These are phyloP conservation scores for Pseudanteris insignis DNA, from an alignment of 2,888 invertebrate species.

Conservation along the genomic window DNA sequence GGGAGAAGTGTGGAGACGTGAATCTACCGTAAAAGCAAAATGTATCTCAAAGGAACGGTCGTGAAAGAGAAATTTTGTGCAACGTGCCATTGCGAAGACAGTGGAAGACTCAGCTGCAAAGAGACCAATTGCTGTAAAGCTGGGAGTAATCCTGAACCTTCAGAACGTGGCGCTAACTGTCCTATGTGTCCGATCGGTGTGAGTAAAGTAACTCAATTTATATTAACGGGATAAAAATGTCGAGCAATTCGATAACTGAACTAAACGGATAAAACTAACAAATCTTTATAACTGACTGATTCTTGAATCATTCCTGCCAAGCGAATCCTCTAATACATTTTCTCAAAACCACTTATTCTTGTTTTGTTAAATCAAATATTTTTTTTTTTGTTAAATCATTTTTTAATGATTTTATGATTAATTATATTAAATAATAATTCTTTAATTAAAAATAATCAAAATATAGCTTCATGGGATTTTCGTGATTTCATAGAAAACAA, in stretches of 20 bases:
- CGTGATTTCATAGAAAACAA: no score
- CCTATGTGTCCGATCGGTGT: slow-evolving; percentile 59
- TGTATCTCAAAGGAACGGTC: slow-evolving; percentile 56
- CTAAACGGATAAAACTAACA: slow-evolving; percentile 16
- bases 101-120: slow-evolving; percentile 58
- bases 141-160: slow-evolving; percentile 56
- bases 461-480: no score
- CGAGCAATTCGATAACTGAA: slow-evolving; percentile 8
- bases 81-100: slow-evolving; percentile 57
- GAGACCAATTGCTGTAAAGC: slow-evolving; percentile 59
- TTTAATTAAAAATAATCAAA: no score
- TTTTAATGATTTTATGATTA: no score
- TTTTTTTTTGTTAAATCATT: no score
- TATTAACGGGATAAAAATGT: slow-evolving; percentile 25
- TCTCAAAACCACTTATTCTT: no score
- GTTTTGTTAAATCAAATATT: no score
- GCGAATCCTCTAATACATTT: no score
- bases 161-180: slow-evolving; percentile 57
- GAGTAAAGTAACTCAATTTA: slow-evolving; percentile 41
- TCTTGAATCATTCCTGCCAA: no score
- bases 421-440: no score
- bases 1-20: slow-evolving; percentile 58
- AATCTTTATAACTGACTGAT: slow-evolving; percentile 16
- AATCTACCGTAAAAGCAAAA: slow-evolving; percentile 56
- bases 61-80: slow-evolving; percentile 59